Evolutionary conservation across 2,797 vertebrate genomes (phyloP).

Genomic region (Gymnothorax javanicus): DNA sequence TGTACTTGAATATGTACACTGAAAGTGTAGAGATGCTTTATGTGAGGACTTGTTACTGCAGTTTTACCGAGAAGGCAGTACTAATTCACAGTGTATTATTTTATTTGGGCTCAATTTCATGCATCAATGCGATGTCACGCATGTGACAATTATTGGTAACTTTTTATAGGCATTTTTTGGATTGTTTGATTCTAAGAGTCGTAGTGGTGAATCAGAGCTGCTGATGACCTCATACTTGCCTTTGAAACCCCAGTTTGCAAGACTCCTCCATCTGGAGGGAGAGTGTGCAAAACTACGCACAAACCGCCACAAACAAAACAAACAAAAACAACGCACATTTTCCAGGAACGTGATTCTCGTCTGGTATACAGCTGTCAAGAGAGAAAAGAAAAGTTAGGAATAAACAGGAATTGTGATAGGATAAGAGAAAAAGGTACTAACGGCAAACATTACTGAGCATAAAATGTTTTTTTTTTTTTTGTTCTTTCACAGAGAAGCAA

Average conservation of each 20-base stretch:
- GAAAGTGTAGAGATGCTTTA: too few relatives aligned
- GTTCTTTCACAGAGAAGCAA: neutral
- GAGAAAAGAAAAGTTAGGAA: slow-evolving; percentile 21
- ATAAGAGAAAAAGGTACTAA: slow-evolving; percentile 22
- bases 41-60: too few relatives aligned
- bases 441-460: slow-evolving; percentile 31
- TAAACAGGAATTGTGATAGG: slow-evolving; percentile 27
- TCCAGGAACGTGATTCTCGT: slow-evolving; percentile 17
- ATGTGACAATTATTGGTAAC: too few relatives aligned
- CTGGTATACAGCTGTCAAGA: slow-evolving; percentile 25
- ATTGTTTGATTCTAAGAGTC: too few relatives aligned
- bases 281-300: neutral
- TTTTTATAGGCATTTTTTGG: too few relatives aligned
- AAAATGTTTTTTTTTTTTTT: slow-evolving; percentile 15
- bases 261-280: slow-evolving; percentile 6
- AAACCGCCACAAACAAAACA: slow-evolving; percentile 22
- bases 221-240: neutral
- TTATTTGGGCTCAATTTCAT: too few relatives aligned
- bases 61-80: too few relatives aligned
- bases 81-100: too few relatives aligned
- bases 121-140: too few relatives aligned
- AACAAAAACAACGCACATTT: neutral
- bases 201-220: neutral
- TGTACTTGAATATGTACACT: too few relatives aligned
- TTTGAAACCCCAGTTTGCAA: neutral